Conservation (phyloP, 2,113 vertebrate genomes). For the Xyliphius kryptos region DNA sequence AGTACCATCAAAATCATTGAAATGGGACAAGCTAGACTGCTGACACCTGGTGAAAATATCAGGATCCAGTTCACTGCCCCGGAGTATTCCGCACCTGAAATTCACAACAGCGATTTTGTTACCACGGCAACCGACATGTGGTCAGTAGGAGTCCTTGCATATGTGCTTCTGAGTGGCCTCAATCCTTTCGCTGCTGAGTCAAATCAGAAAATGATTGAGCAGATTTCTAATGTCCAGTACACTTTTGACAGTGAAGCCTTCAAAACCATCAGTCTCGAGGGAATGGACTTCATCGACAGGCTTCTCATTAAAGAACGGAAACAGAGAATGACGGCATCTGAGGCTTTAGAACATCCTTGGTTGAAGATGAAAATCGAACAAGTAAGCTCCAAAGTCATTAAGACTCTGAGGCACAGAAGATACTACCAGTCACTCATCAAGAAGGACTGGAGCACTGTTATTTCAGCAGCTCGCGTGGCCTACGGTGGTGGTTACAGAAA, state of each 20-base stretch:
- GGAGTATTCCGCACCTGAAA: constrained; percentile 90
- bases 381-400: constrained; percentile 84
- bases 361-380: constrained; percentile 85
- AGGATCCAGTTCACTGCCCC: constrained; percentile 87
- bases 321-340: constrained; percentile 88
- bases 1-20: constrained; percentile 86
- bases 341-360: constrained; percentile 89
- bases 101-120: constrained; percentile 88
- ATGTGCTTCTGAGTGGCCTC: constrained; percentile 87
- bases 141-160: constrained; percentile 89
- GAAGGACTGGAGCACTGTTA: constrained; percentile 82
- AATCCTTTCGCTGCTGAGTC: constrained; percentile 96
- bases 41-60: constrained; percentile 92
- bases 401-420: constrained; percentile 88
- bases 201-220: constrained; percentile 86
- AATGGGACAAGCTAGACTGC: constrained; percentile 86
- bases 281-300: constrained; percentile 94
- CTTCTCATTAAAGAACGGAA: constrained; percentile 87
- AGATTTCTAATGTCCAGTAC: constrained; percentile 88
- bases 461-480: constrained; percentile 84
- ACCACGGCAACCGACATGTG: constrained; percentile 94
- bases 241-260: constrained; percentile 92
- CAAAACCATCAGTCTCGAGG: constrained; percentile 83
- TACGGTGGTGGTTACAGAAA: constrained; percentile 86
- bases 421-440: constrained; percentile 90